Evolutionary conservation across 2,113 vertebrate genomes (phyloP), one percentile per base, ranked within the genome.

Genomic region (Aplodontia rufa): DNA sequence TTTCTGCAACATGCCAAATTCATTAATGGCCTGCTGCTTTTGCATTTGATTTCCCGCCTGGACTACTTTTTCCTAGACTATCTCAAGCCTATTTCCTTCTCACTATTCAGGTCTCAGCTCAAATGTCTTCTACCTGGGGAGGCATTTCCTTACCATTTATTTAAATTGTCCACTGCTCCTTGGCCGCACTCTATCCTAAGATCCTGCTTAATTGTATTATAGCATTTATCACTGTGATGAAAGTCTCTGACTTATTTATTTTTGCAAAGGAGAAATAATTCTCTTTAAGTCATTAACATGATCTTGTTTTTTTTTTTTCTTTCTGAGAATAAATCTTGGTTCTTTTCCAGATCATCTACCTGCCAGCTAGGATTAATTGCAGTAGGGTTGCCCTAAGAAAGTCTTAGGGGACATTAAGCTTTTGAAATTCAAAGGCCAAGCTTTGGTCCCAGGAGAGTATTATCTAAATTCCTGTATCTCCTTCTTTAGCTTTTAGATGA

Each of bases 1-100:
- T 87, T 91, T 87, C 69, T 47, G 26, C 79, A 89, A 90, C 37
- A 88, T n/a, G 74, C 42, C 72, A 76, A 55, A 94, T 88, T 88
- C 71, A 93, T 87, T 89, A 82, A 72, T 60, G 74, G 10, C 30
- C 51, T 28, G 40, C 4, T 55, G 64, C 42, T 83, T 87, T 92
- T 83, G 69, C 32, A 47, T 20, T 53, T 87, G 85, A 74, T 69
- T 81, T 90, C 49, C 51, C 37, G 40, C 17, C 42, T 16, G 22
- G 37, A 92, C 66, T 42, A 60, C 26, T 62, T 92, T 84, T 81
- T 66, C 58, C 55, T 72, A 66, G n/a, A 55, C 66, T 60, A 35
- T 53, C 40, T 82, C 62, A 94, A 85, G 47, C 20, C 37, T 69
- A 17, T 92, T 95, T 90, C 76, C 81, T 47, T 83, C 69, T 47